Base-by-base conservation (phyloP, 1,140 invertebrate species). In the Maniola jurtina region DNA sequence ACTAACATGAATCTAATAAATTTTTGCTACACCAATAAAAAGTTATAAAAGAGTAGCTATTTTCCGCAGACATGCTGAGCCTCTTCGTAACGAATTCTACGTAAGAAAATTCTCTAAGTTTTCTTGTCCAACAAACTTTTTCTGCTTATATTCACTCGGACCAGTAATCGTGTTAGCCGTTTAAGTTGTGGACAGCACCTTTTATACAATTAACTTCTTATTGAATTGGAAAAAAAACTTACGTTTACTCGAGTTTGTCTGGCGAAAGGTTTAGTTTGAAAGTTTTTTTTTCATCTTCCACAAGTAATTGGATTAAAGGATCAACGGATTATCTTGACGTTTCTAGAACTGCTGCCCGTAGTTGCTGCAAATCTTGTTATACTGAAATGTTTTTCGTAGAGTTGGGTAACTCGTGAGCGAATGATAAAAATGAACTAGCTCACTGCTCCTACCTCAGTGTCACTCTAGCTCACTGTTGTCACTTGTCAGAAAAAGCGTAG, bases 161-260 rank as follows among this genome's bases (percentile, higher is more conserved):
- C 59, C 58, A 58, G 77, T 83, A 86, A 86, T 84, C 78, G 72
- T 71, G 74, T 86, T 86, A 86, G 69, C 73, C 73, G 72, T 82
- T 83, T 81, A 84, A 82, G 82, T 82, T 80, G 78, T 76, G 77
- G 80, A 86, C 81, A 80, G 72, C 72, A 74, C 71, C 81, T 80
- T 77, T 84, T 81, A 80, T 79, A 83, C 80, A 82, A 82, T 85
- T 87, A 80, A 73, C 74, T 74, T 73, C 75, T 83, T 82, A 83
- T 82, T 86, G 77, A 73, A 80, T 81, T 78, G 73, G 73, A 76
- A 79, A 81, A 80, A 69, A 82, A 76, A 73, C 67, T 81, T 70
- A 64, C 73, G 64, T 78, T 82, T 78, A 75, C 64, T 62, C 48
- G 73, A 77, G 64, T 77, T 75, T 62, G 56, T 52, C 66, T 66